Evolutionary conservation across 2,797 vertebrate species (phyloP).

Genomic region (Anolis apletophallus): DNA sequence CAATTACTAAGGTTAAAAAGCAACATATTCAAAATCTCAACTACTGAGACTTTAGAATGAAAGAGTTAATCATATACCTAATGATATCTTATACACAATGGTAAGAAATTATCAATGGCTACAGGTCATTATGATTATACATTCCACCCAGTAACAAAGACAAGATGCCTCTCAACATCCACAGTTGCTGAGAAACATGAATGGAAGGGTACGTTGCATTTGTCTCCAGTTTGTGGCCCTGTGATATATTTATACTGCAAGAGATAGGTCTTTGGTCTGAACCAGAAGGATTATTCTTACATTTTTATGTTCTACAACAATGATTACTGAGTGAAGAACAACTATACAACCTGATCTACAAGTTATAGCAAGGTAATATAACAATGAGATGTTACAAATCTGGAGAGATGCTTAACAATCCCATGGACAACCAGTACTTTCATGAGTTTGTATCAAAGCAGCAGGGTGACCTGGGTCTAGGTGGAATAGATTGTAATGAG

Average conservation of each 20-base stretch:
- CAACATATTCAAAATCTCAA: not conserved
- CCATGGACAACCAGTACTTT: not conserved
- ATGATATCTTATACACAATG: not conserved
- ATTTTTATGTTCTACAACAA: not conserved
- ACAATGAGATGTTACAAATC: not conserved
- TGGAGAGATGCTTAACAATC: not conserved
- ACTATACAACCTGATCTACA: not conserved
- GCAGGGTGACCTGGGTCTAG: not conserved
- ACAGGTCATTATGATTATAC: not conserved
- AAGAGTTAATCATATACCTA: not conserved
- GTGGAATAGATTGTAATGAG: not conserved
- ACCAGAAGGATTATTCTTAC: not conserved
- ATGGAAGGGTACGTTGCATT: not conserved
- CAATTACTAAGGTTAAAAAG: not conserved
- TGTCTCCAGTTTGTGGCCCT: not conserved
- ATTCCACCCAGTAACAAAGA: not conserved
- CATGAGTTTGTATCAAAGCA: not conserved
- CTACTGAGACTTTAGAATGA: conserved; percentile 1
- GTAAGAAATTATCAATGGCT: not conserved
- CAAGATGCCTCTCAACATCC: no score
- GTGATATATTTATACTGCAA: not conserved
- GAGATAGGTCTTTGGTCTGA: not conserved
- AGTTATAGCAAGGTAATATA: not conserved
- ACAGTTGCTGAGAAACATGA: not conserved
- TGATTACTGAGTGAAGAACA: not conserved